Percentiles rank a stretch among this genome's conserved stretches.
Evolutionary conservation across 2,797 vertebrate genomes (phyloP).

Genomic region (Hephaestus fuliginosus): DNA sequence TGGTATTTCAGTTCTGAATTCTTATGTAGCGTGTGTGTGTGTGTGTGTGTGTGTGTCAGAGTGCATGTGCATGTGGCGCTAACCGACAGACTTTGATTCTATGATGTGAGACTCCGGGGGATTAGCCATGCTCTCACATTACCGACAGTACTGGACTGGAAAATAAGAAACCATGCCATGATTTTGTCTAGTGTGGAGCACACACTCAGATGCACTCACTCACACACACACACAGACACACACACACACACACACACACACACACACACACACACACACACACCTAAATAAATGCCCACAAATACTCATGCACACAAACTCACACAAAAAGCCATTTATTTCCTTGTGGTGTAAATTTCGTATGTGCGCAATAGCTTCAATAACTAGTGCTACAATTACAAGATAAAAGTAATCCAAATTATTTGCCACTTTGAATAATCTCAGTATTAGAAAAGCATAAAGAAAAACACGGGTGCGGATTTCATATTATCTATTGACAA

Average conservation of each 20-base stretch:
- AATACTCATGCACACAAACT: constrained; percentile 9
- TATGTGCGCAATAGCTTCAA: constrained; percentile 25
- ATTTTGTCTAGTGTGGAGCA: constrained; percentile 73
- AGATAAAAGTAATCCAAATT: constrained; percentile 58
- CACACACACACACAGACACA: not conserved
- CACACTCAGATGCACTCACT: constrained; percentile 39
- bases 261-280: not conserved
- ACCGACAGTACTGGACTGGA: constrained; percentile 86
- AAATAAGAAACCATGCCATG: constrained; percentile 84
- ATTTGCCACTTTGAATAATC: constrained; percentile 57
- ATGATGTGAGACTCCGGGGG: constrained; percentile 78
- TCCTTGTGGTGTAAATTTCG: constrained; percentile 27
- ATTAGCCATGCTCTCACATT: constrained; percentile 84
- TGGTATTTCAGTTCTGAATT: constrained; percentile 30
- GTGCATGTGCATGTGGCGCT: constrained; percentile 54
- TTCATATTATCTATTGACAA: constrained; percentile 59
- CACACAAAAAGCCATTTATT: constrained; percentile 33
- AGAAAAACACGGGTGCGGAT: constrained; percentile 32
- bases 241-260: constrained; percentile 19
- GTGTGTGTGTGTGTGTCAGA: constrained; percentile 35
- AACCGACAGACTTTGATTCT: constrained; percentile 73
- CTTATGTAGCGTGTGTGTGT: constrained; percentile 8
- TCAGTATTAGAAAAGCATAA: constrained; percentile 28
- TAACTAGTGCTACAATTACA: constrained; percentile 40
- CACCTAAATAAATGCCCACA: constrained; percentile 36